These are phyloP conservation scores for Diglossa cyanea DNA, from an alignment of 2,797 vertebrate species.

Conservation along the genomic window DNA sequence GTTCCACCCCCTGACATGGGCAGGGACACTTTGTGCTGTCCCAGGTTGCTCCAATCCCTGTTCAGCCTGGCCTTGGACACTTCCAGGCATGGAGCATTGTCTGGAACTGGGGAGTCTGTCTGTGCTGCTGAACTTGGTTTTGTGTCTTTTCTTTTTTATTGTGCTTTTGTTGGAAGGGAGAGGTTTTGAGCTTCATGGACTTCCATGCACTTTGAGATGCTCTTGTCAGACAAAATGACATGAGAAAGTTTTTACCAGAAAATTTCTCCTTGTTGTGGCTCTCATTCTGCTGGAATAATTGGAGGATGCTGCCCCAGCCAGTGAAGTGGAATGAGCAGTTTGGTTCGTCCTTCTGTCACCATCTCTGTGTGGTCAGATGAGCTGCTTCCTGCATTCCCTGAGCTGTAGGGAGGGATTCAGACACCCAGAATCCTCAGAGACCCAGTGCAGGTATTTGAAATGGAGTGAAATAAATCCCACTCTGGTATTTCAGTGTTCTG, in stretches of 20 bases:
- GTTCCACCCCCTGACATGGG: background rate
- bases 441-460: background rate
- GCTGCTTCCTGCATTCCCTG: fast-evolving
- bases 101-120: background rate
- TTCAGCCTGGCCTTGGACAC: background rate
- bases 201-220: fast-evolving
- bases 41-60: background rate
- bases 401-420: too few relatives aligned
- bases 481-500: background rate
- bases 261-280: fast-evolving
- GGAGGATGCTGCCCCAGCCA: background rate
- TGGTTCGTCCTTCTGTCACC: background rate
- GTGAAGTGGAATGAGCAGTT: background rate
- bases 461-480: background rate
- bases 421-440: background rate
- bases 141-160: background rate
- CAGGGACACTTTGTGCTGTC: background rate
- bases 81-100: background rate
- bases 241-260: fast-evolving
- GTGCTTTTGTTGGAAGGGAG: background rate
- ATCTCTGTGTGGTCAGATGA: background rate
- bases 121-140: background rate
- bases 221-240: fast-evolving
- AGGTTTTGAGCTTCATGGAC: background rate
- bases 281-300: background rate